Conservation (phyloP, 2,888 invertebrate genomes). For the Neoascia interrupta region DNA sequence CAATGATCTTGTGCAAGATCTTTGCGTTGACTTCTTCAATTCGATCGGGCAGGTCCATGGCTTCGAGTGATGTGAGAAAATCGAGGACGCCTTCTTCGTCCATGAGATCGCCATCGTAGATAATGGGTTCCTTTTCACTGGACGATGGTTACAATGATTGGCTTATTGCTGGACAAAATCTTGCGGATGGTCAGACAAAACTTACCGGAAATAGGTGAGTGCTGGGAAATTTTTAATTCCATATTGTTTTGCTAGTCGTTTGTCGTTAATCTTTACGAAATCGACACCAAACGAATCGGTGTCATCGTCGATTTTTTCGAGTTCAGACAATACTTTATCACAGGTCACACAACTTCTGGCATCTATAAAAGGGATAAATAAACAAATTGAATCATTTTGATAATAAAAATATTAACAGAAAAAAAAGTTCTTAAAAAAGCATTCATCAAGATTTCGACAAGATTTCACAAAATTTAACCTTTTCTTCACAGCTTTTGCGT, state of each 20-base stretch:
- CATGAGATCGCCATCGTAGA: conserved; percentile 98
- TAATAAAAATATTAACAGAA: no score
- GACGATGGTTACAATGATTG: background rate
- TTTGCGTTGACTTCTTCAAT: conserved; percentile 97
- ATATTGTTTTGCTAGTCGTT: conserved; percentile 96
- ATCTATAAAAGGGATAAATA: conserved; percentile 82
- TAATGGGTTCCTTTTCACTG: conserved; percentile 96
- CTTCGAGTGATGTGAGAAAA: conserved; percentile 95
- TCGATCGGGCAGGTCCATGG: conserved; percentile 96
- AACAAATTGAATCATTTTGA: no score
- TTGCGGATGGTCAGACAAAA: background rate
- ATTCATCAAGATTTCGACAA: no score
- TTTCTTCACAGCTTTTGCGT: no score
- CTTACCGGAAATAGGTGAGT: conserved; percentile 91
- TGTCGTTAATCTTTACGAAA: conserved; percentile 97
- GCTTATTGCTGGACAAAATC: background rate
- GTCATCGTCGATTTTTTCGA: conserved; percentile 97
- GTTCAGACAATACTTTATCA: conserved; percentile 93
- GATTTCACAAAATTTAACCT: no score
- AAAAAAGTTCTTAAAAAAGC: no score
- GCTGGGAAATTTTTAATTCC: conserved; percentile 97
- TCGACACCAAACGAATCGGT: conserved; percentile 96
- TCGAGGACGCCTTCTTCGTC: conserved; percentile 96
- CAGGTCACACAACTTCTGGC: conserved; percentile 95
- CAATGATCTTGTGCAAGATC: conserved; percentile 93